A percentile compares a stretch with the other conserved stretches of the same genome.
phyloP scores from a whole-genome alignment of 2,797 vertebrate genomes.

The Saguinus oedipus region DNA sequence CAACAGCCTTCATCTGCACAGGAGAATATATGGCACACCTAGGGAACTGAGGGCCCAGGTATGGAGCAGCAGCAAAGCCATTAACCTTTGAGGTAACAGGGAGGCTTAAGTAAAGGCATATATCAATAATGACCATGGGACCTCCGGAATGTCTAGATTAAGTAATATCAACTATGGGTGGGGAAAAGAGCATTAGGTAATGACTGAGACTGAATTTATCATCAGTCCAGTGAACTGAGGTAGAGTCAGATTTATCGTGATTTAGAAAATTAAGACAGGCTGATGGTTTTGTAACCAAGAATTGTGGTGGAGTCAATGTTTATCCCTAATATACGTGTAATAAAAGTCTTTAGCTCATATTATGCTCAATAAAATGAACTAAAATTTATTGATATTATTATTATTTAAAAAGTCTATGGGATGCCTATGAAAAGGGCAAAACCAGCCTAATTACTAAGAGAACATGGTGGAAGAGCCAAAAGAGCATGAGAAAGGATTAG shows the following conservation, averaged over 20 bases:
- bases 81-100: not conserved
- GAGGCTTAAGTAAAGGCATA: not conserved
- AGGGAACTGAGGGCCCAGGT: not conserved
- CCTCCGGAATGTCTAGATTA: not conserved
- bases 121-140: not conserved
- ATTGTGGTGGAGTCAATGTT: not conserved
- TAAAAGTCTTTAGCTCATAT: not conserved
- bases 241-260: not conserved
- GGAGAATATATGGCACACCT: not conserved
- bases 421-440: not conserved
- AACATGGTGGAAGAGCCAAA: not conserved
- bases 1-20: not conserved
- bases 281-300: not conserved
- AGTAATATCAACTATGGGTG: not conserved
- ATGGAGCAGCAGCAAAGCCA: not conserved
- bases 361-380: not conserved
- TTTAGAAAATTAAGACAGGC: slow-evolving; percentile 4
- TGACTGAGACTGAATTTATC: not conserved
- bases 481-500: not conserved
- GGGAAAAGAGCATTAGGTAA: no score
- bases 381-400: not conserved
- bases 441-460: not conserved
- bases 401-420: not conserved
- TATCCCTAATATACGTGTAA: not conserved
- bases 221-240: not conserved